Base-by-base conservation (phyloP, 2,888 invertebrate species). In the Leucoptera coffeella region DNA sequence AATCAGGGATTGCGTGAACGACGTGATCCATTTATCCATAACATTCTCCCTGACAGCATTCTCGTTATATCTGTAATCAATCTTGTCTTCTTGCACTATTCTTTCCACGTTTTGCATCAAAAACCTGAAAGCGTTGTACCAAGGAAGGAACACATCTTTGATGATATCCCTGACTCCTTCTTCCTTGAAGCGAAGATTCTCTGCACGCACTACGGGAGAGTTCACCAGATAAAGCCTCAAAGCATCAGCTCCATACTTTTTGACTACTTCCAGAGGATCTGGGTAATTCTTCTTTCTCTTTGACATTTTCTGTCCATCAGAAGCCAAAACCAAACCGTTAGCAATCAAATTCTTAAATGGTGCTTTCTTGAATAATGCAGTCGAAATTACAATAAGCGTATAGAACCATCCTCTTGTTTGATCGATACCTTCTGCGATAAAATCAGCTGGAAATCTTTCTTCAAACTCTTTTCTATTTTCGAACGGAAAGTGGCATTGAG, bases 381-480 rank as follows among this genome's bases (percentile, higher is more conserved):
- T 97, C 0, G 95, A 94, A 29, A 99, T 76, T 0, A 99, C 99
- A 26, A 97, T 74, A n/a, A 99, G 71, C 0, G 97, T 99, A 52
- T 99, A 99, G 61, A 99, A 99, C 96, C 96, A 96, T 12, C 96
- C 96, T 38, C 96, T 77, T 0, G 96, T 96, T 67, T 96, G 96
- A 60, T 96, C 96, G 39, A 96, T 92, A 12, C 97, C 97, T 69
- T 99, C 99, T n/a, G 94, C 96, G 46, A 99, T 94, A 47, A 99
- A 99, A 65, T 99, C 94, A 1, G 99, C 99, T 1, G 99, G 99
- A 48, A 99, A 99, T 35, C 79, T 77, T 20, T 85, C 85, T 34
- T 89, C 84, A 53, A 96, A 96, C 29, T 87, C 84, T 45, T 86
- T 86, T 37, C 76, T 76, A 43, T 86, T 85, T 53, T 96, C 92